These are phyloP conservation scores for Ceratina australensis DNA, from an alignment of 1,140 invertebrate species.

Conservation along the genomic window DNA sequence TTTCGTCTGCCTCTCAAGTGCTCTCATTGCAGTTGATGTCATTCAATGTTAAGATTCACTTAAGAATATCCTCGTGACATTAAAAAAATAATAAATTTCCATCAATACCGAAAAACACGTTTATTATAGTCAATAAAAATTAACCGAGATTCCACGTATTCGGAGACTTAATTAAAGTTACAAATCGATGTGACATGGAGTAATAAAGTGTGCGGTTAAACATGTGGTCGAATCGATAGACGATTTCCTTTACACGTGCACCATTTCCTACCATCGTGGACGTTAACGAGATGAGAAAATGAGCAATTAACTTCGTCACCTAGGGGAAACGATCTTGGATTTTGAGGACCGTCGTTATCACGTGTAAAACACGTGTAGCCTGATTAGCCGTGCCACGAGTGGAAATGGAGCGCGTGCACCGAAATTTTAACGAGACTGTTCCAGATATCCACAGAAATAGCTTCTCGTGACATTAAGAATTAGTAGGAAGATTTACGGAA, in stretches of 20 bases:
- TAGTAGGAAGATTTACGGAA: background rate
- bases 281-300: slow-evolving; percentile 72
- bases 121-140: background rate
- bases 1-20: background rate
- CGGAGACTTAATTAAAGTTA: slow-evolving; percentile 2
- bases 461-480: background rate
- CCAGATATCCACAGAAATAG: background rate
- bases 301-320: slow-evolving; percentile 73
- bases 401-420: slow-evolving; percentile 8
- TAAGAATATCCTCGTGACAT: background rate
- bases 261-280: slow-evolving; percentile 26
- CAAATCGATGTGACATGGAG: background rate
- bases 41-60: background rate
- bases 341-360: slow-evolving; percentile 59
- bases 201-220: background rate
- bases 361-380: slow-evolving; percentile 58
- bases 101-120: too few species aligned
- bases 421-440: slow-evolving; percentile 26
- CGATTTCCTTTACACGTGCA: slow-evolving; percentile 56
- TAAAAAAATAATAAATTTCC: background rate
- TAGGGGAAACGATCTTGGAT: slow-evolving; percentile 55
- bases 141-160: too few species aligned
- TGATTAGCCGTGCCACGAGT: slow-evolving; percentile 25
- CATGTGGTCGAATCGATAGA: slow-evolving; percentile 33
- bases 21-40: background rate